A percentile compares a stretch with the other conserved stretches of the same genome.
phyloP scores from a whole-genome alignment of 2,797 vertebrate species.

The Mus caroli region DNA sequence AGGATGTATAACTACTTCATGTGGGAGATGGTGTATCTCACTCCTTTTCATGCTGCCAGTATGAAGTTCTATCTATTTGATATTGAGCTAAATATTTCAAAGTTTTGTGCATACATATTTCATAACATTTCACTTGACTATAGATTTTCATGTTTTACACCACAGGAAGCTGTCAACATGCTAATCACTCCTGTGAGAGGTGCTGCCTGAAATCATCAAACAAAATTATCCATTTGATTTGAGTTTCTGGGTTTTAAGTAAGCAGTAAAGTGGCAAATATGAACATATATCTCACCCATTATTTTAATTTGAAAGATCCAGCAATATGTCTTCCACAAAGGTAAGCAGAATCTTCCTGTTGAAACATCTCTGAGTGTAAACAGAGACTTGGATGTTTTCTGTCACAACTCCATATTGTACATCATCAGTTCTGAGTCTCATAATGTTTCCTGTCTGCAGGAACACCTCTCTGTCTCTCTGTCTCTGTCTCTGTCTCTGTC shows the following conservation, averaged over 20 bases:
- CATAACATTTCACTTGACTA: not conserved
- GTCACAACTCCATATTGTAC: not conserved
- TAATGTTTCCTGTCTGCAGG: not conserved
- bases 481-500: not conserved
- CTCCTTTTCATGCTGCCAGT: not conserved
- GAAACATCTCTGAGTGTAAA: not conserved
- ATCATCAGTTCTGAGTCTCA: not conserved
- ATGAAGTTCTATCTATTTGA: conserved; percentile 6
- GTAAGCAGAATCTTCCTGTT: not conserved
- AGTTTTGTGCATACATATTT: not conserved
- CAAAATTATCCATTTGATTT: conserved; percentile 20
- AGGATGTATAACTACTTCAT: not conserved
- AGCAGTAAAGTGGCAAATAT: not conserved
- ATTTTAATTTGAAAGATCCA: conserved; percentile 9
- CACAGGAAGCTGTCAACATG: not conserved
- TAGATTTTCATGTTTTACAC: conserved; percentile 20
- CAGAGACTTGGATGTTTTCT: not conserved
- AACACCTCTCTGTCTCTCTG: not conserved
- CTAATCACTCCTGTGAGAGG: not conserved
- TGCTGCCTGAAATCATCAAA: not conserved
- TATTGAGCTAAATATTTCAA: conserved; percentile 42
- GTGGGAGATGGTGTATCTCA: not conserved
- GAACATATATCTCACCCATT: not conserved
- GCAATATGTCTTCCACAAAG: not conserved
- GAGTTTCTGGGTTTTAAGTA: not conserved